phyloP scores from a whole-genome alignment of 2,888 invertebrate genomes.

The Harpalus rubripes region DNA sequence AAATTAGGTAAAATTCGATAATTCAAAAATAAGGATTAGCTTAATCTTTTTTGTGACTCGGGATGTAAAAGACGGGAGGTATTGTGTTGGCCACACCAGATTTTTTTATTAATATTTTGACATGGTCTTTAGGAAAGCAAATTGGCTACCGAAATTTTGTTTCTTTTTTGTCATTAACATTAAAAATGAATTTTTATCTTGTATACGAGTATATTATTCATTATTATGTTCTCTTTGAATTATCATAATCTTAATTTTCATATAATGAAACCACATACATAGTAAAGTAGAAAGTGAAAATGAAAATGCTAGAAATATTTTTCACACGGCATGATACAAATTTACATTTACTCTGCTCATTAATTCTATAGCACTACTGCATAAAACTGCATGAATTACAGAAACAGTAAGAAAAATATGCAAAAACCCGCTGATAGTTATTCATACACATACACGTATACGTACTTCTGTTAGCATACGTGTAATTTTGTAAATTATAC shows the following conservation, averaged over 20 bases:
- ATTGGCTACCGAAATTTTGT: too few species aligned
- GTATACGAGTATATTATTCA: background rate
- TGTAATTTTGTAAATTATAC: slow-evolving; percentile 54
- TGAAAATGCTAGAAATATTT: slow-evolving; percentile 4
- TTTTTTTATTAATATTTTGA: too few species aligned
- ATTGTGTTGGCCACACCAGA: too few species aligned
- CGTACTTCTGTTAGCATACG: slow-evolving; percentile 33
- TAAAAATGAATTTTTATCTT: background rate
- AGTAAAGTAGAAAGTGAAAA: background rate
- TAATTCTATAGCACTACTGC: slow-evolving; percentile 17
- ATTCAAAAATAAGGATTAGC: too few species aligned
- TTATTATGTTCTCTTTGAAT: background rate
- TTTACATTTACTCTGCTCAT: slow-evolving; percentile 16
- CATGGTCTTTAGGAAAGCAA: too few species aligned
- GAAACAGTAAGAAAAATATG: slow-evolving; percentile 48
- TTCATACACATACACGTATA: slow-evolving; percentile 29
- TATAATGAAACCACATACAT: background rate
- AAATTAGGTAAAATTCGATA: too few species aligned
- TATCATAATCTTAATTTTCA: background rate
- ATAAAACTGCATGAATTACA: slow-evolving; percentile 39
- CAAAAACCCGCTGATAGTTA: slow-evolving; percentile 33
- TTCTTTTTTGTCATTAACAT: too few species aligned
- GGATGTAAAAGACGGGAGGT: too few species aligned
- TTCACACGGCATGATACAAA: slow-evolving; percentile 25
- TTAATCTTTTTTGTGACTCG: too few species aligned